Evolutionary conservation across 37 sponge, comb jelly and placozoan species (phyloP).

Genomic region (Beroe forskalii): DNA sequence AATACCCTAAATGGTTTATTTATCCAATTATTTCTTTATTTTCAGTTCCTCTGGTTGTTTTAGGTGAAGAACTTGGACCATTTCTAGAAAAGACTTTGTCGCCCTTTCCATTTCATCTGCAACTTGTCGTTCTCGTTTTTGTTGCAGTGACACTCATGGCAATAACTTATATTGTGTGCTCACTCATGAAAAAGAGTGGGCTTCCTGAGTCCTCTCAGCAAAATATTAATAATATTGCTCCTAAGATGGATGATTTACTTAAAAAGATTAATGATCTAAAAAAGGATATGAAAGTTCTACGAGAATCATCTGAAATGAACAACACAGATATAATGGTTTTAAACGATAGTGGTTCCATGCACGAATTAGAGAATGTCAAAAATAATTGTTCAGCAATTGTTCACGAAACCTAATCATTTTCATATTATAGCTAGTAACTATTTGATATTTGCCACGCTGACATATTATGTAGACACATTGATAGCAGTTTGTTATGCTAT

Average conservation of each 20-base stretch:
- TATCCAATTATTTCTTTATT: background rate
- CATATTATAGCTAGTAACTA: no score
- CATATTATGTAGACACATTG: no score
- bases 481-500: no score
- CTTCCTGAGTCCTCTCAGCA: background rate
- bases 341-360: background rate
- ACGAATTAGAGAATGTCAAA: background rate
- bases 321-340: background rate
- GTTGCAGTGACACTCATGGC: background rate
- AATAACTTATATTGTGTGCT: background rate
- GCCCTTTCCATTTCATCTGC: slow-evolving; percentile 36
- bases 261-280: background rate
- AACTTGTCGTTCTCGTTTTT: slow-evolving; percentile 2
- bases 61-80: slow-evolving; percentile 51
- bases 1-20: slow-evolving; percentile 2
- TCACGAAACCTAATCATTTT: no score
- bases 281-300: background rate
- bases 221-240: background rate
- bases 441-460: no score
- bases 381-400: no score
- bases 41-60: background rate
- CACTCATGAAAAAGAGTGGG: background rate
- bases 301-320: background rate
- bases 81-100: slow-evolving; percentile 22
- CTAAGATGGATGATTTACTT: background rate